phyloP scores from a whole-genome alignment of 1,140 invertebrate genomes.

The Leguminivora glycinivorella region DNA sequence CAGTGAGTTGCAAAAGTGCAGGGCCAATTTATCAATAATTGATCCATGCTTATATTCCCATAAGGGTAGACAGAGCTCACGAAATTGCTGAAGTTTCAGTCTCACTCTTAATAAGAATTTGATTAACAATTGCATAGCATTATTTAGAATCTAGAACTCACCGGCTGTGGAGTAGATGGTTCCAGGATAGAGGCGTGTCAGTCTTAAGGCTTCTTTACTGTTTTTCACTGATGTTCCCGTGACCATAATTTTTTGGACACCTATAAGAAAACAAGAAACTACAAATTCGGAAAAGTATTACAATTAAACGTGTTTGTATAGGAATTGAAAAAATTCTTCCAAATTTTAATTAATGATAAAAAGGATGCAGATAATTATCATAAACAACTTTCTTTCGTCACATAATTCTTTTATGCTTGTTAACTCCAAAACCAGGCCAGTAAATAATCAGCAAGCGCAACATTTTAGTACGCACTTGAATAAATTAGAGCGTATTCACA shows the following conservation, averaged over 20 bases:
- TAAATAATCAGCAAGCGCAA: constrained; percentile 32
- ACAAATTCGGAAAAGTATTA: background rate
- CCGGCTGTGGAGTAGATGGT: constrained; percentile 95
- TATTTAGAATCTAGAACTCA: constrained; percentile 69
- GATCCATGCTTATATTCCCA: too few relatives aligned
- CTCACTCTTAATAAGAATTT: background rate
- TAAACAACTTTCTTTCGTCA: constrained; percentile 23
- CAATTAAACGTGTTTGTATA: background rate
- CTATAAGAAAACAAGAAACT: constrained; percentile 72
- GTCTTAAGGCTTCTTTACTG: constrained; percentile 93
- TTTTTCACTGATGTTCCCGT: constrained; percentile 92
- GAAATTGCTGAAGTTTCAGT: too few relatives aligned
- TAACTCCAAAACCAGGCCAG: constrained; percentile 29
- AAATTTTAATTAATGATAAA: background rate
- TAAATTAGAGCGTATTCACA: constrained; percentile 5
- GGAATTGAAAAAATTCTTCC: background rate
- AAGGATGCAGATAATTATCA: background rate
- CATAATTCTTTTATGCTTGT: constrained; percentile 23
- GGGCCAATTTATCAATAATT: too few relatives aligned
- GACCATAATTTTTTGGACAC: constrained; percentile 97
- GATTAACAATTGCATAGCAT: background rate
- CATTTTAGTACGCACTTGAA: constrained; percentile 24
- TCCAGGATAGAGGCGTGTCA: constrained; percentile 93
- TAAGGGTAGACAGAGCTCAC: too few relatives aligned
- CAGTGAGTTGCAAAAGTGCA: too few relatives aligned